Conservation (phyloP, 2,797 vertebrate species). For the Acanthiza pusilla region DNA sequence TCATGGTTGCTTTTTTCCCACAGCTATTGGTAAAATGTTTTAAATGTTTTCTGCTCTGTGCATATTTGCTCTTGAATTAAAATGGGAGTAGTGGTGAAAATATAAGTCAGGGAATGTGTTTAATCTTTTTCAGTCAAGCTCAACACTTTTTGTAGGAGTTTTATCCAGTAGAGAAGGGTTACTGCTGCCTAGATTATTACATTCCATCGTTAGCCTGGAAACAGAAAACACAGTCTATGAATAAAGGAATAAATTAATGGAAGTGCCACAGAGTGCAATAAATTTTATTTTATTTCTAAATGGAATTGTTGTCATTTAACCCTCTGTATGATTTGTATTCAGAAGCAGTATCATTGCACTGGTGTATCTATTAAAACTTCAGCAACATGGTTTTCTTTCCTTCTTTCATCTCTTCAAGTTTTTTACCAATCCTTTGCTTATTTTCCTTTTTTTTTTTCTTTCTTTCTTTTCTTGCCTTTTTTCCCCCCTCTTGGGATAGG, state of each 20-base stretch:
- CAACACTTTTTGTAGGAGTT: neutral
- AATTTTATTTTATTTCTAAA: constrained; percentile 41
- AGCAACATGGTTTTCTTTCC: neutral
- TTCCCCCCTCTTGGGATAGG: fast-evolving
- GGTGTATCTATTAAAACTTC: neutral
- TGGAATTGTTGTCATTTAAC: constrained; percentile 36
- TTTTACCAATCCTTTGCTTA: neutral
- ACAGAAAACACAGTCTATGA: constrained; percentile 5
- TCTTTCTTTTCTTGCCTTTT: neutral
- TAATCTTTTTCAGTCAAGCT: constrained; percentile 8
- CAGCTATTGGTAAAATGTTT: neutral
- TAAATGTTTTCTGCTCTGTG: neutral
- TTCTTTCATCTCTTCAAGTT: neutral
- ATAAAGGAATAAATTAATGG: constrained; percentile 43
- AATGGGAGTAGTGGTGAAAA: neutral
- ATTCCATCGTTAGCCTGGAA: constrained; percentile 6
- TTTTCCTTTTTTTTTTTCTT: neutral
- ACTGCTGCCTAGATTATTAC: neutral
- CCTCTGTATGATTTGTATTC: neutral
- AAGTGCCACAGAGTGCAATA: neutral
- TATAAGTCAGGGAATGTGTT: neutral
- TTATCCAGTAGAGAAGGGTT: constrained; percentile 18
- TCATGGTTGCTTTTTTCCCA: neutral
- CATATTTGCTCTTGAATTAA: neutral
- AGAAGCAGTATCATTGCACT: neutral